Conservation (phyloP, 1,140 invertebrate species). For the Spodoptera litura region DNA sequence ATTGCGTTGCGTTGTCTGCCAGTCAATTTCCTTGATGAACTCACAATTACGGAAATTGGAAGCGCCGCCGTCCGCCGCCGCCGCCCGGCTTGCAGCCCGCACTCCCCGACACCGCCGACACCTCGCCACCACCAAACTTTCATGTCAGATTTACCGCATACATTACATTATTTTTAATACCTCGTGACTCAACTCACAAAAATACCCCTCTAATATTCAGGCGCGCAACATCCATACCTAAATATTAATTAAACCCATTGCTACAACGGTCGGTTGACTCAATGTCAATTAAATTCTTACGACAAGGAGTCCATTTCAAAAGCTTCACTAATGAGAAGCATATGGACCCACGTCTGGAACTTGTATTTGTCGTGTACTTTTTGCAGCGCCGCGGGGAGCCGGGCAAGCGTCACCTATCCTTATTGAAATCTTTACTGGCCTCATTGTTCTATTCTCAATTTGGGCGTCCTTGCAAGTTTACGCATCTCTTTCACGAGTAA, state of each 20-base stretch:
- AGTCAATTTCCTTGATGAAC: slow-evolving; percentile 82
- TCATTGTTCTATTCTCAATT: slow-evolving; percentile 79
- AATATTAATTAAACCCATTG: slow-evolving; percentile 47
- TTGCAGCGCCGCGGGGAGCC: slow-evolving; percentile 8
- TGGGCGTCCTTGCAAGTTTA: slow-evolving; percentile 82
- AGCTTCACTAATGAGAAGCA: slow-evolving; percentile 71
- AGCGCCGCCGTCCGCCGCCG: slow-evolving; percentile 55
- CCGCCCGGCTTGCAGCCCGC: slow-evolving; percentile 14
- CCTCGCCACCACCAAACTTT: slow-evolving; percentile 36
- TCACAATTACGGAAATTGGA: slow-evolving; percentile 82
- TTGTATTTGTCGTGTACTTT: slow-evolving; percentile 40
- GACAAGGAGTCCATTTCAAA: slow-evolving; percentile 68
- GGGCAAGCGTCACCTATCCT: slow-evolving; percentile 51
- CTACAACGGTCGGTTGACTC: slow-evolving; percentile 61
- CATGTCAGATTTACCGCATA: slow-evolving; percentile 39
- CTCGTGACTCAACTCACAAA: slow-evolving; percentile 21
- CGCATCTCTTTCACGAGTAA: slow-evolving; percentile 84
- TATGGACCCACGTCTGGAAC: slow-evolving; percentile 56
- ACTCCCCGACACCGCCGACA: slow-evolving; percentile 3
- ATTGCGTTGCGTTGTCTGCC: slow-evolving; percentile 69
- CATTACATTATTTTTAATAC: slow-evolving; percentile 32
- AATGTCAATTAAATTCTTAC: slow-evolving; percentile 71
- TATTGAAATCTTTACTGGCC: slow-evolving; percentile 73
- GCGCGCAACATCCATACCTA: slow-evolving; percentile 30
- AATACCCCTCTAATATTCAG: background rate